These are phyloP conservation scores for Gobio gobio DNA, from an alignment of 2,113 vertebrate species.

Conservation along the genomic window DNA sequence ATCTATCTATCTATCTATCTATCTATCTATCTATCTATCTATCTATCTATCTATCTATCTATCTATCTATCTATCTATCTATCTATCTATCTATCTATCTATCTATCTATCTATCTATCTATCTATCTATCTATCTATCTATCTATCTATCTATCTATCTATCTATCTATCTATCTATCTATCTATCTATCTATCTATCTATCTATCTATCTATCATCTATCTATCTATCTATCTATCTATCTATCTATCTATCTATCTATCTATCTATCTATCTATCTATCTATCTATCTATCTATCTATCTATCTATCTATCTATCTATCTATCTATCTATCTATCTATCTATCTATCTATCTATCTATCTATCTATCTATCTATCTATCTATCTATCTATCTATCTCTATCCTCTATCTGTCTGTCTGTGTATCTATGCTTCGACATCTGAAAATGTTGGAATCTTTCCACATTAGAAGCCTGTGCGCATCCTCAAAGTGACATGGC, in stretches of 20 bases:
- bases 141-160: not conserved
- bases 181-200: not conserved
- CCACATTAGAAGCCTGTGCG: not conserved
- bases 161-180: too few species aligned
- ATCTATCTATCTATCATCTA: not conserved
- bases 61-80: not conserved
- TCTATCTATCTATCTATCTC: not conserved
- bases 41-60: not conserved
- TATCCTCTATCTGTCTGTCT: too few species aligned
- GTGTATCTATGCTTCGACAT: not conserved
- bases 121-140: too few species aligned
- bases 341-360: not conserved
- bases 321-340: not conserved
- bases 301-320: not conserved
- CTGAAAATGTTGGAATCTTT: not conserved
- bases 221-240: not conserved
- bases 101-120: not conserved
- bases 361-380: not conserved
- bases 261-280: not conserved
- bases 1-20: not conserved
- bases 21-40: too few species aligned
- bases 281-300: not conserved
- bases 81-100: not conserved
- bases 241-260: not conserved
- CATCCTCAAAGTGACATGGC: not conserved